phyloP scores from a whole-genome alignment of 2,888 invertebrate genomes.

The Leptopterna dolabrata region DNA sequence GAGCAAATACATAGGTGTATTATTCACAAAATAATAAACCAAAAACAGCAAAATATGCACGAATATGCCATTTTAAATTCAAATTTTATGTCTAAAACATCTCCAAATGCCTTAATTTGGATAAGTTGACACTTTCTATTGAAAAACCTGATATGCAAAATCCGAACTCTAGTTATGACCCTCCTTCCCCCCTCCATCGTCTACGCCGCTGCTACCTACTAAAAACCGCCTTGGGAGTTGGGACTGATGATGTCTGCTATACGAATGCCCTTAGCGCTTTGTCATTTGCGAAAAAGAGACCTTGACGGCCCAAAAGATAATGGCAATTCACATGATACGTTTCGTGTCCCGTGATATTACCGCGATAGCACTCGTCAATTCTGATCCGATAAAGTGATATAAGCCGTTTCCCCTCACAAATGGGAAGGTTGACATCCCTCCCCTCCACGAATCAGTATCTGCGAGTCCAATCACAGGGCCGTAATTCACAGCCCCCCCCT shows the following conservation, averaged over 20 bases:
- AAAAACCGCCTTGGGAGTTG: background rate
- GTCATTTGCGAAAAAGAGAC: conserved; percentile 3
- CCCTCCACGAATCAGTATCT: background rate
- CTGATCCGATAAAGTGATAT: background rate
- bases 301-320: conserved; percentile 18
- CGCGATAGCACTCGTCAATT: background rate
- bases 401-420: background rate
- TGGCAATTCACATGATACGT: conserved; percentile 15
- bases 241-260: background rate
- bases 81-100: too few species aligned
- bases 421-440: background rate
- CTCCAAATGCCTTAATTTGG: too few species aligned
- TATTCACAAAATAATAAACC: too few species aligned
- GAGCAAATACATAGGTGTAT: too few species aligned
- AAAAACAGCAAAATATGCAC: too few species aligned
- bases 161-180: too few species aligned
- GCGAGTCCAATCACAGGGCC: background rate
- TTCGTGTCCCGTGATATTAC: conserved; percentile 20
- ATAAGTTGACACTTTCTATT: too few species aligned
- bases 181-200: too few species aligned
- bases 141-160: too few species aligned
- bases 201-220: background rate
- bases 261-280: background rate
- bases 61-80: too few species aligned
- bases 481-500: background rate